phyloP scores from a whole-genome alignment of 2,888 invertebrate genomes.

The Xanthorhoe designata region DNA sequence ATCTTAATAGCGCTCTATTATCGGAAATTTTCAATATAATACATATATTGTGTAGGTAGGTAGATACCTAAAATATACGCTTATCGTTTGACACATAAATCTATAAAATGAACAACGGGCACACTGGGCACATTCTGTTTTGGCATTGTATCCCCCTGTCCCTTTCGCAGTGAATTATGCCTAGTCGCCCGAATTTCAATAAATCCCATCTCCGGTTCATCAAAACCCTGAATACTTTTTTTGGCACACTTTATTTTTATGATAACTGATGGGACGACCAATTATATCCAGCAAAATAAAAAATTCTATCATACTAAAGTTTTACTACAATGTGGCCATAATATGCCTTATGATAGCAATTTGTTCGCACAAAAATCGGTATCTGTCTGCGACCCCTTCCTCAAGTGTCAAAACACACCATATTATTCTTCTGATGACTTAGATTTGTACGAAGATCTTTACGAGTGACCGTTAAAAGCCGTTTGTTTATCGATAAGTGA shows the following conservation, averaged over 20 bases:
- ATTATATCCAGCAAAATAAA: neutral
- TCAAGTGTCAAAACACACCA: neutral
- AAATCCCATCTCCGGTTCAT: conserved; percentile 37
- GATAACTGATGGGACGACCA: neutral
- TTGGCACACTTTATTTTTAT: conserved; percentile 1
- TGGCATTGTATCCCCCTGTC: conserved; percentile 34
- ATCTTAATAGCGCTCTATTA: neutral
- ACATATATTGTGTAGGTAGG: too few species aligned
- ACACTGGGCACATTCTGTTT: conserved; percentile 37
- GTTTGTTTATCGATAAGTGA: conserved; percentile 36
- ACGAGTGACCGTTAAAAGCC: conserved; percentile 26
- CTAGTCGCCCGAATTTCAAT: conserved; percentile 36
- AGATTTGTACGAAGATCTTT: neutral
- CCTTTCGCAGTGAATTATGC: conserved; percentile 35
- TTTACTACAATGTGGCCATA: neutral
- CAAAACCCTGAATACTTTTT: conserved; percentile 30
- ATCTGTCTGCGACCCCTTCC: neutral
- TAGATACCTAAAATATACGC: neutral
- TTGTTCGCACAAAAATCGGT: neutral
- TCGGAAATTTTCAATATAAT: neutral
- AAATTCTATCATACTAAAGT: neutral
- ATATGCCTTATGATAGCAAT: neutral
- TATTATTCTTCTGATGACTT: neutral
- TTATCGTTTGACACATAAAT: conserved; percentile 25
- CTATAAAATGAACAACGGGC: conserved; percentile 36